phyloP scores from a whole-genome alignment of 2,113 vertebrate species.

The Columbina picui region DNA sequence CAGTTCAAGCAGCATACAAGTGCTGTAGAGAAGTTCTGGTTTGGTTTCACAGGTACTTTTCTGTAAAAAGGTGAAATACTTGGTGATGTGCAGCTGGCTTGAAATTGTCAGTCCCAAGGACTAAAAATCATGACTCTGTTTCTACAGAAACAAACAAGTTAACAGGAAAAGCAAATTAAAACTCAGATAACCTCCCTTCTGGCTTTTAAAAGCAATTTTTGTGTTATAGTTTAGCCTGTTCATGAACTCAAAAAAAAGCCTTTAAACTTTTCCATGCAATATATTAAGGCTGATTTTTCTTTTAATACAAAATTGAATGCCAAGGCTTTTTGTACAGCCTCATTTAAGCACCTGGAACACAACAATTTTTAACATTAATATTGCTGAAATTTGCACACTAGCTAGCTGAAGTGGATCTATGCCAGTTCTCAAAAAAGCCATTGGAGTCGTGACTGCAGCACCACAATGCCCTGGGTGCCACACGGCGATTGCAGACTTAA shows the following conservation, averaged over 20 bases:
- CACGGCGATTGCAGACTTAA: not conserved
- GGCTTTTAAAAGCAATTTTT: not conserved
- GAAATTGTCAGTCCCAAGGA: not conserved
- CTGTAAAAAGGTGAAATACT: not conserved
- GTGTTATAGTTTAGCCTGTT: not conserved
- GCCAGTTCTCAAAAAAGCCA: fast-evolving
- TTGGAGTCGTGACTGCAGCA: not conserved
- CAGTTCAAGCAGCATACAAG: not conserved
- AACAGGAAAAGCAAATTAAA: not conserved
- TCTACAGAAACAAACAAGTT: not conserved
- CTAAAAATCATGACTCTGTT: not conserved
- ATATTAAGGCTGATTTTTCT: not conserved
- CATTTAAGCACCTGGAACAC: not conserved
- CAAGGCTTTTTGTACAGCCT: not conserved
- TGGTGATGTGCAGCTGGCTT: not conserved
- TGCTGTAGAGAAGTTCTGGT: not conserved
- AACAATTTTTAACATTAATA: not conserved
- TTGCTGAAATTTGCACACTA: not conserved
- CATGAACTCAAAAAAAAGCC: not conserved
- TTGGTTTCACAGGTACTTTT: not conserved
- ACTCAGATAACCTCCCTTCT: not conserved
- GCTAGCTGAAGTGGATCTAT: not conserved
- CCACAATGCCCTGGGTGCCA: not conserved
- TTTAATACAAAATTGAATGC: not conserved
- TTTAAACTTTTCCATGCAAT: not conserved